Evolutionary conservation across 1,140 invertebrate species (phyloP), one percentile per base, ranked within the genome.

Genomic region (Drosophila pruinosa): DNA sequence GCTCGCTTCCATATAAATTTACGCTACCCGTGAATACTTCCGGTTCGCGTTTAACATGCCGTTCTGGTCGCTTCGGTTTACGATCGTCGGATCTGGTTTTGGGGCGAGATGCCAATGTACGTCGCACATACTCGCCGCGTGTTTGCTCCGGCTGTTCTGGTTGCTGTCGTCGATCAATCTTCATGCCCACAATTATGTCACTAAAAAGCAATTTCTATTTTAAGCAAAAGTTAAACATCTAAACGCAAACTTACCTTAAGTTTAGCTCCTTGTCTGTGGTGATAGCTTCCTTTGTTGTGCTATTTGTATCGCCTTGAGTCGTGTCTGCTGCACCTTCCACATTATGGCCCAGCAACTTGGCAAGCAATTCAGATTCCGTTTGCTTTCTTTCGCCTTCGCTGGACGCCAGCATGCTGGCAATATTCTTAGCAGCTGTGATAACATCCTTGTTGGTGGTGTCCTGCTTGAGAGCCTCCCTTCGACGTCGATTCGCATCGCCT

Each of bases 321-420:
- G 48, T 17, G 41, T 28, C 41, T 72, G 72, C 2, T 43, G 39
- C 64, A 36, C 92, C 91, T 89, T 92, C 92, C 82, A 90, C 38
- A 52, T 92, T 92, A 71, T 93, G 92, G 3, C 91, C 92, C 31
- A 94, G 91, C 4, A 96, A 91, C 91, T 95, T 95, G 17, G 94
- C 92, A 31, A 97, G 90, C n/a, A 97, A 91, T 83, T 97, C 95
- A 4, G 94, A 93, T 91, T 97, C 94, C 3, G 94, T 95, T 92
- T 95, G 92, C 79, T 94, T 92, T 81, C 94, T 92, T 1, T 92
- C 91, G 78, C 94, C 92, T 7, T 92, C 91, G 17, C 14, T 70
- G 91, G 96, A 93, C 7, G 94, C 94, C 56, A 94, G 94, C 12
- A 96, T 81, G 14, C 89, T 91, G 39, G 96, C 95, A 31, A 96